phyloP scores from a whole-genome alignment of 1,140 invertebrate species.

The Amyelois transitella region DNA sequence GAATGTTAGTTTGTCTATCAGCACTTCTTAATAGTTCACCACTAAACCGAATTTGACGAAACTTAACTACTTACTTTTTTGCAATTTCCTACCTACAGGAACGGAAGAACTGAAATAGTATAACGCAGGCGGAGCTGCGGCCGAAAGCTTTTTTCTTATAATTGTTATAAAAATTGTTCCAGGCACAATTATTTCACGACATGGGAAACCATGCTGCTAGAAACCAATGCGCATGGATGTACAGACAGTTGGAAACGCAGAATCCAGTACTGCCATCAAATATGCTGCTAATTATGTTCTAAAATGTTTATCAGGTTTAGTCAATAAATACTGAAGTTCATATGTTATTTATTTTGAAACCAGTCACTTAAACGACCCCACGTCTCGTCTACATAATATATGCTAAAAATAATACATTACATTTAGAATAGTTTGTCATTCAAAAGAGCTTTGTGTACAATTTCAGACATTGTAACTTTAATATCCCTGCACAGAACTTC shows the following conservation, averaged over 20 bases:
- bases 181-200: constrained; percentile 81
- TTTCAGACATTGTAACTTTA: constrained; percentile 77
- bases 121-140: no score
- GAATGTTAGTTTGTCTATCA: no score
- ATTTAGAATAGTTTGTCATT: constrained; percentile 73
- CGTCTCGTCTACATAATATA: no score
- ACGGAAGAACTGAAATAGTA: no score
- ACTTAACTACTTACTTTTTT: no score
- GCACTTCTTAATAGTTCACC: no score
- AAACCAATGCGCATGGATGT: constrained; percentile 84
- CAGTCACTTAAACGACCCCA: no score
- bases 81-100: no score
- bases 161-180: constrained; percentile 58
- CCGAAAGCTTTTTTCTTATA: no score
- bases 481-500: constrained; percentile 79
- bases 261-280: constrained; percentile 72
- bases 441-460: constrained; percentile 75
- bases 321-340: constrained; percentile 25
- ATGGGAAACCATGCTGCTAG: constrained; percentile 78
- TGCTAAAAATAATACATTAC: not conserved
- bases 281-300: constrained; percentile 63
- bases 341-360: constrained; percentile 7
- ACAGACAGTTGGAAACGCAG: constrained; percentile 80
- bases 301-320: constrained; percentile 21
- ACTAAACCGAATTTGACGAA: no score